A percentile compares a stretch with the other conserved stretches of the same genome.
phyloP scores from a whole-genome alignment of 1,140 invertebrate species.

The Elysia chlorotica region DNA sequence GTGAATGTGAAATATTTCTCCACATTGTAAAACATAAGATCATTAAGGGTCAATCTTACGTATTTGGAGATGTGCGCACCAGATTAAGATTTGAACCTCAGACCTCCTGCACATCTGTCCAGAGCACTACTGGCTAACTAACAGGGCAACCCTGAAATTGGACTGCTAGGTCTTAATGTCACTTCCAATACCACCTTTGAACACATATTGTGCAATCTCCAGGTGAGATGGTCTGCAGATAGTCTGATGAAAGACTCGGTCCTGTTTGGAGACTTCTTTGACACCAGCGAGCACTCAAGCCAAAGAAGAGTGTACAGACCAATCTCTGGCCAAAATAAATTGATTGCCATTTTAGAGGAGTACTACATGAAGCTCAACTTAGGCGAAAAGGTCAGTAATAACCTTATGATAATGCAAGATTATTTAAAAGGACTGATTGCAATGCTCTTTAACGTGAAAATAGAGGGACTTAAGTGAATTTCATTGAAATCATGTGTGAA shows the following conservation, averaged over 20 bases:
- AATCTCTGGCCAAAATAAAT: conserved; percentile 46
- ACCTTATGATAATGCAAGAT: too few species aligned
- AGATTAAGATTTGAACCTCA: too few species aligned
- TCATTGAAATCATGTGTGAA: too few species aligned
- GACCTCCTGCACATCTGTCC: neutral
- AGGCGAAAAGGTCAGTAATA: conserved; percentile 48
- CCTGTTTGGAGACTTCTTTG: conserved; percentile 59
- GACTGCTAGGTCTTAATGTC: neutral
- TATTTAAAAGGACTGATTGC: too few species aligned
- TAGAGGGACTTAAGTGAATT: too few species aligned
- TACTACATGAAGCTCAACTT: conserved; percentile 55
- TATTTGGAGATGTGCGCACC: too few species aligned
- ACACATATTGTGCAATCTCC: too few species aligned
- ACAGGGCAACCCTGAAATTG: neutral
- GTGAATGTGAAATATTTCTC: too few species aligned
- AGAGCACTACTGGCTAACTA: neutral
- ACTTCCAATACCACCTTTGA: too few species aligned
- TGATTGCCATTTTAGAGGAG: conserved; percentile 53
- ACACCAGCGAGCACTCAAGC: conserved; percentile 32
- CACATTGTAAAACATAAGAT: too few species aligned
- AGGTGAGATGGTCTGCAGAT: conserved; percentile 54
- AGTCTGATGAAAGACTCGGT: conserved; percentile 51
- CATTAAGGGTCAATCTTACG: too few species aligned
- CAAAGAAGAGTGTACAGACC: conserved; percentile 47
- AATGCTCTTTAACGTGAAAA: too few species aligned